Evolutionary conservation across 2,888 invertebrate genomes (phyloP).

Genomic region (Dicranocentrus wangi): DNA sequence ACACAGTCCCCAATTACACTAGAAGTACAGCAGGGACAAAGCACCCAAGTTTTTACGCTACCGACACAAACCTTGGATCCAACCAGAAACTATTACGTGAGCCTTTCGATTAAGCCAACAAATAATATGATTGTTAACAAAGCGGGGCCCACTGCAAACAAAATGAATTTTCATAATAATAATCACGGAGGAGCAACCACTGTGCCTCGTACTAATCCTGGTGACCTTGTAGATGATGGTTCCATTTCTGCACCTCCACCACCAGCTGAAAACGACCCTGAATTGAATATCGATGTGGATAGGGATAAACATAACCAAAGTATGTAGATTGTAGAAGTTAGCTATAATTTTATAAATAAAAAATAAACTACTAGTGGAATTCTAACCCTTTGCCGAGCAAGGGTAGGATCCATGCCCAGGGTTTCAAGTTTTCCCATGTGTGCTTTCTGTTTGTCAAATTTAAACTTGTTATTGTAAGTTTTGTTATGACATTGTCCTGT

Average conservation of each 20-base stretch:
- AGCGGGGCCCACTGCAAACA: conserved; percentile 41
- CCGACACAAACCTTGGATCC: too few relatives aligned
- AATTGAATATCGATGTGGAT: conserved; percentile 48
- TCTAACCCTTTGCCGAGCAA: too few relatives aligned
- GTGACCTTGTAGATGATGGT: conserved; percentile 60
- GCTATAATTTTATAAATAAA: too few relatives aligned
- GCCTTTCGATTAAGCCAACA: conserved; percentile 85
- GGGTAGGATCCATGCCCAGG: too few relatives aligned
- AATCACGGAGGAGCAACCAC: conserved; percentile 8
- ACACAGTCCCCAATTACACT: conserved; percentile 71
- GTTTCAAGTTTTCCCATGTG: too few relatives aligned
- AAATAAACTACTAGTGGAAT: too few relatives aligned
- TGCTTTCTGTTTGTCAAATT: too few relatives aligned
- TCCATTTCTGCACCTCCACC: conserved; percentile 68
- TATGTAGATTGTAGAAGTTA: conserved; percentile 47
- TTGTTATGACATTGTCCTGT: too few relatives aligned
- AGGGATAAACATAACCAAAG: conserved; percentile 67
- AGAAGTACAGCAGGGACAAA: conserved; percentile 75
- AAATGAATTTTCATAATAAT: conserved; percentile 43
- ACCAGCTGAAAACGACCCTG: conserved; percentile 61
- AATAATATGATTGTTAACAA: conserved; percentile 15
- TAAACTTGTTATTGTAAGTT: too few relatives aligned
- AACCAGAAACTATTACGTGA: too few relatives aligned
- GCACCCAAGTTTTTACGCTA: too few relatives aligned
- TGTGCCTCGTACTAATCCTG: conserved; percentile 53